Conservation (phyloP, 2,888 invertebrate species). For the Caenorhabditis panamensis region DNA sequence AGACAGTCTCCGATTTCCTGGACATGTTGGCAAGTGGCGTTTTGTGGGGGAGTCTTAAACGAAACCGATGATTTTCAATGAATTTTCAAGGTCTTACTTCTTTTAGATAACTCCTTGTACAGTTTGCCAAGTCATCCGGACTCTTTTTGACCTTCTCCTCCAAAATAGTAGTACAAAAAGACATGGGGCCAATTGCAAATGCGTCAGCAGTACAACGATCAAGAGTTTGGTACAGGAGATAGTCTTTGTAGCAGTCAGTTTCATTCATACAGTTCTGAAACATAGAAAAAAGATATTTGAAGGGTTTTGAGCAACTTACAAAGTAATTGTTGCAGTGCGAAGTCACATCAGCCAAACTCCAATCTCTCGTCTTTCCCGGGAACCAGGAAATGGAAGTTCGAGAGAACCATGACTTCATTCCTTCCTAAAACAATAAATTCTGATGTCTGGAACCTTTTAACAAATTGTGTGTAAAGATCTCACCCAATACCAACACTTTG, state of each 20-base stretch:
- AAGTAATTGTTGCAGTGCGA: slow-evolving; percentile 30
- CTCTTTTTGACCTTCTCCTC: not conserved
- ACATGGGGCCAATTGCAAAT: slow-evolving; percentile 30
- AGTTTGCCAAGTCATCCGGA: not conserved
- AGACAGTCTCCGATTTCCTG: slow-evolving; percentile 8
- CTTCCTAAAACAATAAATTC: slow-evolving; percentile 20
- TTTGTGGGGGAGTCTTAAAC: slow-evolving; percentile 7
- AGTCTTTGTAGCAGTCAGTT: slow-evolving; percentile 42
- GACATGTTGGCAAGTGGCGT: slow-evolving; percentile 9
- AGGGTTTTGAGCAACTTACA: slow-evolving; percentile 3
- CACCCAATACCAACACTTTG: slow-evolving; percentile 3
- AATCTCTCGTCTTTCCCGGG: slow-evolving; percentile 5
- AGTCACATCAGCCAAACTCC: slow-evolving; percentile 17
- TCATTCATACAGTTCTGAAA: slow-evolving; percentile 39
- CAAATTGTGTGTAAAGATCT: not conserved
- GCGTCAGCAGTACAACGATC: slow-evolving; percentile 35
- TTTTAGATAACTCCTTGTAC: slow-evolving; percentile 14
- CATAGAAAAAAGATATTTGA: not conserved
- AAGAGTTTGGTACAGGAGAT: slow-evolving; percentile 27
- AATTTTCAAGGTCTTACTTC: too few relatives aligned
- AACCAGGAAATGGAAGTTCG: slow-evolving; percentile 28
- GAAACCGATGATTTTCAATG: too few relatives aligned
- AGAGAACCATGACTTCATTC: slow-evolving; percentile 34
- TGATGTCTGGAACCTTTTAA: not conserved
- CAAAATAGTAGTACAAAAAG: slow-evolving; percentile 14